Percentiles rank a stretch among this genome's conserved stretches.
Conservation (phyloP, 2,113 vertebrate species). For the Nycticebus coucang region DNA sequence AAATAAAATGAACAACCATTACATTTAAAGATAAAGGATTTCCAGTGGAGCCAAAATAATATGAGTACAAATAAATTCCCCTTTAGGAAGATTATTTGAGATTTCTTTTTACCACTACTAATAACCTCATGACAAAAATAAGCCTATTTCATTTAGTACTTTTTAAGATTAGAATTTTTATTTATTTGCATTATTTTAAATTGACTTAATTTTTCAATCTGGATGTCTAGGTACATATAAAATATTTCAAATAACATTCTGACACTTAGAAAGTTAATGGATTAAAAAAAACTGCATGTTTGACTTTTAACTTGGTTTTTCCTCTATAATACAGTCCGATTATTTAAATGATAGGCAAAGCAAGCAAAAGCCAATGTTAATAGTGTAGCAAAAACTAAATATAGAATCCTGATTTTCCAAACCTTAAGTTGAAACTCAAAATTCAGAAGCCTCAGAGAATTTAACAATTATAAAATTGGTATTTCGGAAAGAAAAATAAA, state of each 20-base stretch:
- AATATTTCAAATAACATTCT: neutral
- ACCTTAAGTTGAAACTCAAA: neutral
- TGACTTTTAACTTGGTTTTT: neutral
- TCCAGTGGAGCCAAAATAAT: neutral
- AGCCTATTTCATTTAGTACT: neutral
- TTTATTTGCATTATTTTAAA: neutral
- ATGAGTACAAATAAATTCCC: conserved; percentile 49
- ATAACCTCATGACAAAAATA: neutral
- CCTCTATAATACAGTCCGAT: neutral
- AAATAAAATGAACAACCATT: conserved; percentile 70
- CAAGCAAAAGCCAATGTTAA: neutral
- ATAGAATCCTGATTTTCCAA: neutral
- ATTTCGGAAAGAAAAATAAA: neutral
- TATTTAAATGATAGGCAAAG: neutral
- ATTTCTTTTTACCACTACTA: neutral
- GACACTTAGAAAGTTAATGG: neutral
- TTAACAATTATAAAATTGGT: neutral
- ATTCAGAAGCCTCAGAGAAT: neutral
- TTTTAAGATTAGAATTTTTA: neutral
- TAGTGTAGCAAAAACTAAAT: neutral
- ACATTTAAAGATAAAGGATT: conserved; percentile 61
- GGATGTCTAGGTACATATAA: neutral
- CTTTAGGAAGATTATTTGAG: neutral
- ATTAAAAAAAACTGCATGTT: neutral
- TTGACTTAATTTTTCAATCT: neutral